phyloP scores from a whole-genome alignment of 2,113 vertebrate genomes.

The Pomatorhinus ruficollis region DNA sequence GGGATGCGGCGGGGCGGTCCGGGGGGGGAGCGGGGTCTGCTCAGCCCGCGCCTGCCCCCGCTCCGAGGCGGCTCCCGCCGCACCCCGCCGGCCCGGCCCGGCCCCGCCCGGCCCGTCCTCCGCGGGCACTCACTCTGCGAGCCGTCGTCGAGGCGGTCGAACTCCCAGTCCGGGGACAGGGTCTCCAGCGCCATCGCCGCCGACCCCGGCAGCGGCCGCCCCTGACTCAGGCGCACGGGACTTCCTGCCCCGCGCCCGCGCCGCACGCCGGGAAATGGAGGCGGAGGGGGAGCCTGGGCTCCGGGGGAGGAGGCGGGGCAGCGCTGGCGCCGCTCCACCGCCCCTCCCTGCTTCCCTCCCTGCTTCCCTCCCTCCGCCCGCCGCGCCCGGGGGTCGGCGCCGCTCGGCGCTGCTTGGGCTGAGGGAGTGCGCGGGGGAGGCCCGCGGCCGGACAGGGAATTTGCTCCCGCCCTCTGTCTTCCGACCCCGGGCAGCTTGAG shows the following conservation, averaged over 20 bases:
- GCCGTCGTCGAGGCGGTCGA: constrained; percentile 95
- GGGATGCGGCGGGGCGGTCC: neutral
- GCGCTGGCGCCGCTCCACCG: neutral
- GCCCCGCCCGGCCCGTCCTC: neutral
- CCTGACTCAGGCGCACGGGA: constrained; percentile 67
- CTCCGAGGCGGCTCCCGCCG: neutral
- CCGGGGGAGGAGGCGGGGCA: neutral
- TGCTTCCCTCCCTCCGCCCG: too few species aligned
- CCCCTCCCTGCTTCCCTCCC: neutral
- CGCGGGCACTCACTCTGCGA: constrained; percentile 87
- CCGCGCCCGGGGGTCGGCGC: accelerated
- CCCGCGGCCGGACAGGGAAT: neutral
- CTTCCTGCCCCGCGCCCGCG: constrained; percentile 47
- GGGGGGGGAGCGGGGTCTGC: neutral
- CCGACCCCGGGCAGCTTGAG: neutral
- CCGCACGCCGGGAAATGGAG: constrained; percentile 72
- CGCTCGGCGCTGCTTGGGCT: accelerated
- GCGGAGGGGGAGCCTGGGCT: neutral
- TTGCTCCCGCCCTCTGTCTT: neutral
- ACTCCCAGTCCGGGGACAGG: constrained; percentile 92
- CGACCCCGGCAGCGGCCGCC: neutral
- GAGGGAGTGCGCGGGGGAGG: neutral
- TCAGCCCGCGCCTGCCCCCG: neutral
- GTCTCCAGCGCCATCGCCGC: constrained; percentile 87
- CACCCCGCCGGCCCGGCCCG: neutral